Evolutionary conservation across 2,113 vertebrate genomes (phyloP).

Genomic region (Egretta garzetta): DNA sequence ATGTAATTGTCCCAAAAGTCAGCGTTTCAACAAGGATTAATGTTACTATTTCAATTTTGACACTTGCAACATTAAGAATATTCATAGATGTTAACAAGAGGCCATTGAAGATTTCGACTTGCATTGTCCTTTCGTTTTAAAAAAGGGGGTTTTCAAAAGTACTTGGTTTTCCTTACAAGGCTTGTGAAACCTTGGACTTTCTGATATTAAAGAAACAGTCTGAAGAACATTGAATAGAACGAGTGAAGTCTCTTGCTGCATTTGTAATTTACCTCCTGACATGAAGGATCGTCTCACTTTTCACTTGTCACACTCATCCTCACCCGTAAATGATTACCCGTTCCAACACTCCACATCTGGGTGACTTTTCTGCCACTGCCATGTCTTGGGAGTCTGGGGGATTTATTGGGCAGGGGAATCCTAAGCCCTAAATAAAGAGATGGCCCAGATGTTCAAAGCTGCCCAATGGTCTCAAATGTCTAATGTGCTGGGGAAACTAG

Average conservation of each 20-base stretch:
- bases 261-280: neutral
- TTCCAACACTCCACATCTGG: neutral
- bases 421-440: neutral
- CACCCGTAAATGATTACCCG: neutral
- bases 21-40: neutral
- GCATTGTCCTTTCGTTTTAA: neutral
- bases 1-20: neutral
- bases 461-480: neutral
- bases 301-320: neutral
- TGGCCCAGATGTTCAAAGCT: neutral
- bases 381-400: neutral
- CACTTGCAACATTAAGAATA: neutral
- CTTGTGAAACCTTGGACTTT: neutral
- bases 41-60: neutral
- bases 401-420: neutral
- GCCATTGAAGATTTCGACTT: neutral
- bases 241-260: neutral
- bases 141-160: neutral
- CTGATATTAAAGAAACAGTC: neutral
- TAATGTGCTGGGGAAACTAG: neutral
- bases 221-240: neutral
- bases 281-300: neutral
- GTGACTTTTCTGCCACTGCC: neutral
- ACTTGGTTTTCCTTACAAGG: neutral
- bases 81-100: neutral